These are phyloP conservation scores for Tenrec ecaudatus DNA, from an alignment of 2,113 vertebrate species.

Conservation along the genomic window DNA sequence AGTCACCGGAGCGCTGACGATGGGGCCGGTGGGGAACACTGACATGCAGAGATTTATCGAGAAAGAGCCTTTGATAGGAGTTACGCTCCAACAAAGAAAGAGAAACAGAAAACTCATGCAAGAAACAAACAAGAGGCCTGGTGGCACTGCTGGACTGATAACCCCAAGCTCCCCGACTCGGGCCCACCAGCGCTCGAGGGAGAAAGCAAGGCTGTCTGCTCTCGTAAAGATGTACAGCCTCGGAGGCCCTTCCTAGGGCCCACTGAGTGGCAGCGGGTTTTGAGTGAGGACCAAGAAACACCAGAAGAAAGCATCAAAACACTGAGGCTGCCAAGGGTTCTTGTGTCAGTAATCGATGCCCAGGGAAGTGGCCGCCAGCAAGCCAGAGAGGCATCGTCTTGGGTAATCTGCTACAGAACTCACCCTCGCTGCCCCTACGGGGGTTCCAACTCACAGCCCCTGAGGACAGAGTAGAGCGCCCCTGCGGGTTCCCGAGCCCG, in stretches of 20 bases:
- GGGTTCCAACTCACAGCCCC: no score
- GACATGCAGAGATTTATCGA: background rate
- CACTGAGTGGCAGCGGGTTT: no score
- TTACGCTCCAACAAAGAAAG: background rate
- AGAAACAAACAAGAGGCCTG: no score
- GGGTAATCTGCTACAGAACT: background rate
- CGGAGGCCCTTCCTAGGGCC: no score
- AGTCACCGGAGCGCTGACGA: background rate
- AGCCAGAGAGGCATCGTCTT: background rate
- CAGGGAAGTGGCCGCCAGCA: background rate
- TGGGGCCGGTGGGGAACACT: accelerated
- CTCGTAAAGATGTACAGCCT: no score
- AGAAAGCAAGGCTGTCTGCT: no score
- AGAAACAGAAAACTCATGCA: background rate
- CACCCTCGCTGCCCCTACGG: no score
- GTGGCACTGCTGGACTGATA: no score
- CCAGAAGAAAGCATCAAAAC: background rate
- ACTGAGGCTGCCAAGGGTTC: background rate
- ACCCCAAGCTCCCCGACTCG: background rate
- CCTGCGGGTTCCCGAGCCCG: no score
- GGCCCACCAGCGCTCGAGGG: no score
- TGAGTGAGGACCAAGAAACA: background rate
- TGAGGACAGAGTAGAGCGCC: no score
- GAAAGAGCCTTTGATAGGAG: background rate
- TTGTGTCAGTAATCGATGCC: background rate